Base-by-base conservation (phyloP, 2,888 invertebrate species). In the Himalopsyche anomala region DNA sequence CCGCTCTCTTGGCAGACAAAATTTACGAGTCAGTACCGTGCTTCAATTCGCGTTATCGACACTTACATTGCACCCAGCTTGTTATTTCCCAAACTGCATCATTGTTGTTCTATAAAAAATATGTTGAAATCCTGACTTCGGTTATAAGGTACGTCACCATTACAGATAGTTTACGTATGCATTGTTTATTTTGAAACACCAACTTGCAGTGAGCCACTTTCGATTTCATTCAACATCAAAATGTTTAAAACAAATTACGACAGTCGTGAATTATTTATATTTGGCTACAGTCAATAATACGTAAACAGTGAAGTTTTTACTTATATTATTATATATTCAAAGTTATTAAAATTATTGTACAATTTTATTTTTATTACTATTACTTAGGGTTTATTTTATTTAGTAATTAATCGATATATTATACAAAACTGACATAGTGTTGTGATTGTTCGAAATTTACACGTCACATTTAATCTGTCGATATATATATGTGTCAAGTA, bases 121-220 rank as follows among this genome's bases (percentile, higher is more conserved):
- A 74, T 74, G 74, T 74, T 74, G 74, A 74, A 74, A 74, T 74
- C 74, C 74, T 74, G 74, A 74, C 74, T 74, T 74, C 74, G 74
- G 19, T 38, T 36, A 28, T 36, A 74, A 74, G 74, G 74, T 74
- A 74, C 38, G 74, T 74, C 36, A 38, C 74, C 74, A 36, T 11
- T 74, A 19, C 51, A 51, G 51, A 51, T 62, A 62, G 19, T 62
- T 62, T 28, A 62, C n/a, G 19, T 74, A 74, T 74, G 51, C 51
- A 51, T 74, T 74, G 74, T 74, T 74, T 74, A 36, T 74, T 74
- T 74, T 74, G 74, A 36, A 74, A 74, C 36, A 74, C 15, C 74
- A 38, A 28, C 74, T 74, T 74, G 36, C 74, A 36, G 36, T 74
- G 74, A 74, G 19, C 74, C 36, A 74, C 74, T 74, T 74, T 74